phyloP scores from a whole-genome alignment of 2,113 vertebrate species.

The Struthidea cinerea region DNA sequence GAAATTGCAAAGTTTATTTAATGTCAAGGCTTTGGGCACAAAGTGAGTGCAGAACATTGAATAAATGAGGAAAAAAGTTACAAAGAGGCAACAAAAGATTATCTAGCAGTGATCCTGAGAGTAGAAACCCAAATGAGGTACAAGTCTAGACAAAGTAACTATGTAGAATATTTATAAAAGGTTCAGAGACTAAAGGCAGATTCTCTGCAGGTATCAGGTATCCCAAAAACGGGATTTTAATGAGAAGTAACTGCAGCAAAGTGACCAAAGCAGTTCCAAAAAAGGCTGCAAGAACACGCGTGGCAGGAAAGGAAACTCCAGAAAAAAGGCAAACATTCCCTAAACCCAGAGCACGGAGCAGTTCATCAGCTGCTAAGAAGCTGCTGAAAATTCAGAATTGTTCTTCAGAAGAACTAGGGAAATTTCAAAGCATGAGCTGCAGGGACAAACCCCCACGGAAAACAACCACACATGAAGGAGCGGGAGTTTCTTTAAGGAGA shows the following conservation, averaged over 20 bases:
- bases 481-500: background rate
- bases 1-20: background rate
- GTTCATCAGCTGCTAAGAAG: background rate
- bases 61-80: background rate
- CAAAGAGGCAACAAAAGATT: background rate
- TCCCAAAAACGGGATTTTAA: background rate
- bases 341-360: background rate
- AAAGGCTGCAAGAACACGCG: background rate
- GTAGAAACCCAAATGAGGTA: background rate
- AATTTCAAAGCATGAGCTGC: background rate
- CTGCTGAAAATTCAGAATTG: background rate
- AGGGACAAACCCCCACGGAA: background rate
- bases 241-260: background rate
- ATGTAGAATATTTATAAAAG: background rate
- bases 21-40: background rate
- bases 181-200: background rate
- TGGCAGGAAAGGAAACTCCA: background rate
- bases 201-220: background rate
- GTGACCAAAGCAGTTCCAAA: background rate
- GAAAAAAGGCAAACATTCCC: background rate
- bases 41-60: fast-evolving
- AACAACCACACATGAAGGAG: background rate
- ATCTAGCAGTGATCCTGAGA: background rate
- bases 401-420: background rate
- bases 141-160: background rate